Percentiles rank a stretch among this genome's conserved stretches.
phyloP scores from a whole-genome alignment of 1,140 invertebrate species.

The Bicyclus anynana region DNA sequence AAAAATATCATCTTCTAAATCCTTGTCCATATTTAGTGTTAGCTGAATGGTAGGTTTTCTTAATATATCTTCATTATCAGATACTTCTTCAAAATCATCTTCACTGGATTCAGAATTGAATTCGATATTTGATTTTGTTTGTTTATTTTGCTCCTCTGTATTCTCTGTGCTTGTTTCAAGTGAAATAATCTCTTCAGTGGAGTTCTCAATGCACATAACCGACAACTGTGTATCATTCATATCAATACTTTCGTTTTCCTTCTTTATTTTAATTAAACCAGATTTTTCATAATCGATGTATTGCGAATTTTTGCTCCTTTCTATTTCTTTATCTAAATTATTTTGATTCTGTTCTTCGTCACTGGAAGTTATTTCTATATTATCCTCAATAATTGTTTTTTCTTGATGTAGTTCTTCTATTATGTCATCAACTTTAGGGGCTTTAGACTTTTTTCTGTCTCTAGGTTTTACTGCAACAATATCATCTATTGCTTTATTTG shows the following conservation, averaged over 20 bases:
- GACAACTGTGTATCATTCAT: conserved; percentile 45
- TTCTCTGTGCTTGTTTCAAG: conserved; percentile 49
- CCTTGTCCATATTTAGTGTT: conserved; percentile 45
- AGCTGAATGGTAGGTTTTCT: conserved; percentile 52
- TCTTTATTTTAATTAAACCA: background rate
- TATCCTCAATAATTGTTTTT: conserved; percentile 52
- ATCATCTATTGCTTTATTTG: conserved; percentile 83
- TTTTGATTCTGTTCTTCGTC: conserved; percentile 37
- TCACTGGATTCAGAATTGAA: conserved; percentile 53
- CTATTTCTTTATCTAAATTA: background rate
- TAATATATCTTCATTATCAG: conserved; percentile 41
- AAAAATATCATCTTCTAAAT: conserved; percentile 82
- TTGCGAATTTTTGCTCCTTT: background rate
- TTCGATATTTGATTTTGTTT: background rate
- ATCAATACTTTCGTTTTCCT: conserved; percentile 12
- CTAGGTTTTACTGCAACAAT: conserved; percentile 65
- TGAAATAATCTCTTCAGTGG: conserved; percentile 32
- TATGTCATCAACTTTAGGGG: conserved; percentile 52
- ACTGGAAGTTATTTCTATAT: conserved; percentile 48
- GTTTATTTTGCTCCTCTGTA: conserved; percentile 4
- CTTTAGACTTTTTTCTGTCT: conserved; percentile 43
- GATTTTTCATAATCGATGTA: background rate
- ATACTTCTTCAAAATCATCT: conserved; percentile 79
- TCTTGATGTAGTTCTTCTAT: conserved; percentile 58
- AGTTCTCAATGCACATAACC: conserved; percentile 45